phyloP scores from a whole-genome alignment of 2,113 vertebrate genomes.

The Oryzias woworae region DNA sequence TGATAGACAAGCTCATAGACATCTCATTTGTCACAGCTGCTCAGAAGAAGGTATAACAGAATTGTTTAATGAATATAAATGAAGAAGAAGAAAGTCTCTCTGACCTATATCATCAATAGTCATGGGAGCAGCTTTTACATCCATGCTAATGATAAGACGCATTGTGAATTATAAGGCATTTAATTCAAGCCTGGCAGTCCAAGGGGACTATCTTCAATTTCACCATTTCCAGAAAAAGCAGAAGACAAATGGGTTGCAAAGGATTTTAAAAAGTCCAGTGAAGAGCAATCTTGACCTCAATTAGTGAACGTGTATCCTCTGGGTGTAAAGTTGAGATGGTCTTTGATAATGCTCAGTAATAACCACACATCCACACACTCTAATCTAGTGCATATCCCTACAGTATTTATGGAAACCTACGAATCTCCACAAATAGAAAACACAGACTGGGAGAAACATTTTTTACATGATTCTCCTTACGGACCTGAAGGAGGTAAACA shows the following conservation, averaged over 20 bases:
- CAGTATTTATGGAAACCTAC: slow-evolving; percentile 20
- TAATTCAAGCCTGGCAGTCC: slow-evolving; percentile 61
- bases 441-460: slow-evolving; percentile 21
- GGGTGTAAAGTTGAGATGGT: slow-evolving; percentile 31
- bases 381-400: not conserved
- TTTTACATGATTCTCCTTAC: slow-evolving; percentile 26
- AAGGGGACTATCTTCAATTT: slow-evolving; percentile 62
- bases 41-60: slow-evolving; percentile 52
- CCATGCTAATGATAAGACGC: slow-evolving; percentile 52
- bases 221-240: slow-evolving; percentile 48
- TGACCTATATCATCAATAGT: slow-evolving; percentile 19
- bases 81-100: slow-evolving; percentile 32
- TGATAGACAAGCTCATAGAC: slow-evolving; percentile 62
- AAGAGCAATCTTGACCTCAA: slow-evolving; percentile 65
- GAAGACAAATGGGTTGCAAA: slow-evolving; percentile 41
- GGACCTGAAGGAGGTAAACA: slow-evolving; percentile 39
- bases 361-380: slow-evolving; percentile 5
- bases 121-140: slow-evolving; percentile 12
- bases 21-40: slow-evolving; percentile 2
- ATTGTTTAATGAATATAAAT: slow-evolving; percentile 53
- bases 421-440: slow-evolving; percentile 29
- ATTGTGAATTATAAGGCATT: slow-evolving; percentile 58
- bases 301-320: slow-evolving; percentile 58
- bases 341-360: slow-evolving; percentile 23
- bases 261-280: slow-evolving; percentile 47